These are phyloP conservation scores for Alviniconcha strummeri DNA, from an alignment of 2,888 invertebrate species.

Conservation along the genomic window DNA sequence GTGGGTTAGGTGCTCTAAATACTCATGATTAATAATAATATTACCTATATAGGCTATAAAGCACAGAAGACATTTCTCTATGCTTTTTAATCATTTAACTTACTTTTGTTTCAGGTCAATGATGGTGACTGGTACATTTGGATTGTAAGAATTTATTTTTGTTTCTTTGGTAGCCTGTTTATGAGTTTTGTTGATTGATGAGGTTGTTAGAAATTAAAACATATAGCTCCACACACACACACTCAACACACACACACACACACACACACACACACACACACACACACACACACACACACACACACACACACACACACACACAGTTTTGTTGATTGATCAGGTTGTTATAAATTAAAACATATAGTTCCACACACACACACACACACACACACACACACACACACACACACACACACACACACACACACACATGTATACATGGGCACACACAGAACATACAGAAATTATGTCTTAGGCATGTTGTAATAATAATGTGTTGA, in stretches of 20 bases:
- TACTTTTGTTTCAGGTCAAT: slow-evolving; percentile 58
- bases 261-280: background rate
- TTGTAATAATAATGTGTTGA: no score
- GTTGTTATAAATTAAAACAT: background rate
- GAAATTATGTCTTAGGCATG: no score
- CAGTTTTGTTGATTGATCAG: background rate
- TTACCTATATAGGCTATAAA: no score
- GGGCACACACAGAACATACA: no score
- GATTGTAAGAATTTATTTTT: slow-evolving; percentile 54
- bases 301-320: background rate
- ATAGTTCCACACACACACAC: background rate
- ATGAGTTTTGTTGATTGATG: background rate
- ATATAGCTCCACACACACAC: background rate
- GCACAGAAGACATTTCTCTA: no score
- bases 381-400: background rate
- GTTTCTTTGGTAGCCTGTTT: background rate
- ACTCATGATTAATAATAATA: no score
- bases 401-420: background rate
- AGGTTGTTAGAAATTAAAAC: background rate
- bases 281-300: background rate
- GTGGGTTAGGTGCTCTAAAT: no score
- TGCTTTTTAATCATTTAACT: no score
- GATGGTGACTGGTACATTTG: slow-evolving; percentile 66
- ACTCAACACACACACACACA: background rate
- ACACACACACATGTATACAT: background rate